Evolutionary conservation across 2,797 vertebrate genomes (phyloP).

Genomic region (Anniella stebbinsi): DNA sequence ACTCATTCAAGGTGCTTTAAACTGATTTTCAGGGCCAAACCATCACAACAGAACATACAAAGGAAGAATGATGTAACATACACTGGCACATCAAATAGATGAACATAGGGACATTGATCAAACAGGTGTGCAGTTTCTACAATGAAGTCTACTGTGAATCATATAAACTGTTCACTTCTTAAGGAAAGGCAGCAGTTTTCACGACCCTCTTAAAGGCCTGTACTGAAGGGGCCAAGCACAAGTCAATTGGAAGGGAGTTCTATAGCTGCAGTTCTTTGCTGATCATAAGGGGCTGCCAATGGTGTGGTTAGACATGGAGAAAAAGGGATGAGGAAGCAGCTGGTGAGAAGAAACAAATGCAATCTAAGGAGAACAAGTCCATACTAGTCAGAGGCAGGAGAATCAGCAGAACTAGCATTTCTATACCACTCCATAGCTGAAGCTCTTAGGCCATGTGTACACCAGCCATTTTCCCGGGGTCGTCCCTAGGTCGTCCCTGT

Average conservation of each 20-base stretch:
- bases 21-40: not conserved
- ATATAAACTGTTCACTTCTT: not conserved
- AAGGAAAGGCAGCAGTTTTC: not conserved
- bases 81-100: not conserved
- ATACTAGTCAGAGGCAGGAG: not conserved
- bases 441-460: too few species aligned
- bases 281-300: not conserved
- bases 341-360: not conserved
- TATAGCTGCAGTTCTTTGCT: not conserved
- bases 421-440: too few species aligned
- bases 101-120: not conserved
- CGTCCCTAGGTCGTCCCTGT: too few species aligned
- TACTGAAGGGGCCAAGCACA: not conserved
- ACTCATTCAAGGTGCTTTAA: not conserved
- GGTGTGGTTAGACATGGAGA: not conserved
- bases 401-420: not conserved
- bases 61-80: not conserved
- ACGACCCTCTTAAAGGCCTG: not conserved
- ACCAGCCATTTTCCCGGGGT: too few species aligned
- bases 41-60: not conserved
- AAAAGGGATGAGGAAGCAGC: not conserved
- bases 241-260: too few species aligned
- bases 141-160: too few species aligned
- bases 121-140: not conserved
- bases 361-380: not conserved